A percentile compares a stretch with the other conserved stretches of the same genome.
Conservation (phyloP, 2,888 invertebrate genomes). For the Electrophaes corylata region DNA sequence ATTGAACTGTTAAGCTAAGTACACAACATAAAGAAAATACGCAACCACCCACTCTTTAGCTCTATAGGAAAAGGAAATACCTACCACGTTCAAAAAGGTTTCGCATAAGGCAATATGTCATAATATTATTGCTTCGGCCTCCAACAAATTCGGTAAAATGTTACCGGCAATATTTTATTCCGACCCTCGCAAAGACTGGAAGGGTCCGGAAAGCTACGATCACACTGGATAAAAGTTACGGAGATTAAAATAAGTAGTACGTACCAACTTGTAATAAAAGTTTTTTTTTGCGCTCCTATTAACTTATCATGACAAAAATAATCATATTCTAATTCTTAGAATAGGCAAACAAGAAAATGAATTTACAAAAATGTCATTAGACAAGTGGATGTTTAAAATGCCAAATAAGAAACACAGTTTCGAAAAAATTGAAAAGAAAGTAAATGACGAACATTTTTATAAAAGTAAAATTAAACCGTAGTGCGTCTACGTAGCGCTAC, state of each 20-base stretch:
- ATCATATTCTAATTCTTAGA: no score
- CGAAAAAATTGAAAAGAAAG: neutral
- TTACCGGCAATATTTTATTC: slow-evolving; percentile 77
- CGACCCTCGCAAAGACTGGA: slow-evolving; percentile 58
- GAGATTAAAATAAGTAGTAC: neutral
- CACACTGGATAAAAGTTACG: slow-evolving; percentile 43
- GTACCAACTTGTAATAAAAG: neutral
- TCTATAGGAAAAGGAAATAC: slow-evolving; percentile 47
- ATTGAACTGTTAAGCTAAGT: slow-evolving; percentile 32
- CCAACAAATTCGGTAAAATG: slow-evolving; percentile 69
- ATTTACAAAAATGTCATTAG: neutral
- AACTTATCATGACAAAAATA: no score
- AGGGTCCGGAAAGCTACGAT: slow-evolving; percentile 56
- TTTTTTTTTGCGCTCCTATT: neutral
- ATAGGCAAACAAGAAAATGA: no score
- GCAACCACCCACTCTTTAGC: slow-evolving; percentile 41
- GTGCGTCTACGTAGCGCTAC: slow-evolving; percentile 14
- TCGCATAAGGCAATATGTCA: slow-evolving; percentile 76
- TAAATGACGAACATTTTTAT: neutral
- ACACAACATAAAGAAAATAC: slow-evolving; percentile 38
- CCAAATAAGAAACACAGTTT: slow-evolving; percentile 3
- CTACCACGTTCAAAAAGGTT: slow-evolving; percentile 59
- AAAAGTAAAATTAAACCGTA: slow-evolving; percentile 4
- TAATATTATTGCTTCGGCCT: slow-evolving; percentile 80
- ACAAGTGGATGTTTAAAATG: neutral